Conservation (phyloP, 2,888 invertebrate species). For the Diploptera punctata region DNA sequence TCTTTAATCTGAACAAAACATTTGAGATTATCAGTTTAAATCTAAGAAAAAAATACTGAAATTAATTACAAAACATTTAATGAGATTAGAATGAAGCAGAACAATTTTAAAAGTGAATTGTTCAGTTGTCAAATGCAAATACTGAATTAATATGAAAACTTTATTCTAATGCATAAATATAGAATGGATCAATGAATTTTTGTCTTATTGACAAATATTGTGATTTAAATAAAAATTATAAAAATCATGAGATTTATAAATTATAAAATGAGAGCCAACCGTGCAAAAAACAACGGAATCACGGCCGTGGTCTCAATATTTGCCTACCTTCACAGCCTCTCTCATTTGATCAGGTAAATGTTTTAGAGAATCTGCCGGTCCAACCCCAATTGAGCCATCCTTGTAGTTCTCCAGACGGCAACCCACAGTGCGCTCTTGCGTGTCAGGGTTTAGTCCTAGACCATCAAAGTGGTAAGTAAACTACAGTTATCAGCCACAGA, state of each 20-base stretch:
- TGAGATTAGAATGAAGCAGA: constrained; percentile 22
- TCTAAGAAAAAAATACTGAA: background rate
- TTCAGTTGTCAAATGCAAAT: constrained; percentile 12
- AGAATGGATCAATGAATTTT: constrained; percentile 14
- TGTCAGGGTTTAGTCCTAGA: constrained; percentile 53
- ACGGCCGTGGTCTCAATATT: constrained; percentile 27
- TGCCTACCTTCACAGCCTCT: constrained; percentile 51
- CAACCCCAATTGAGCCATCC: constrained; percentile 56
- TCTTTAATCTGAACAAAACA: too few relatives aligned
- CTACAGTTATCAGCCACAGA: constrained; percentile 19
- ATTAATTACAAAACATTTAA: constrained; percentile 3
- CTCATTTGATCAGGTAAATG: constrained; percentile 53
- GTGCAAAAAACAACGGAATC: constrained; percentile 23
- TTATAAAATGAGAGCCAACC: constrained; percentile 19
- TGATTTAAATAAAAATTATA: background rate
- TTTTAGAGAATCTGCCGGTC: constrained; percentile 51
- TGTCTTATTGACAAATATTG: too few relatives aligned
- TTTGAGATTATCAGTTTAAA: background rate
- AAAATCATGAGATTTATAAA: background rate
- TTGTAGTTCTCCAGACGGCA: constrained; percentile 62
- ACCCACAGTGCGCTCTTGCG: constrained; percentile 59
- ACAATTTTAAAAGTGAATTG: constrained; percentile 19
- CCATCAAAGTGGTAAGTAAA: constrained; percentile 39
- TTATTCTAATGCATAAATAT: constrained; percentile 13
- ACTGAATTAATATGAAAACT: background rate